Evolutionary conservation across 2,113 vertebrate genomes (phyloP), one percentile per base, ranked within the genome.

Genomic region (Alexandromys fortis): DNA sequence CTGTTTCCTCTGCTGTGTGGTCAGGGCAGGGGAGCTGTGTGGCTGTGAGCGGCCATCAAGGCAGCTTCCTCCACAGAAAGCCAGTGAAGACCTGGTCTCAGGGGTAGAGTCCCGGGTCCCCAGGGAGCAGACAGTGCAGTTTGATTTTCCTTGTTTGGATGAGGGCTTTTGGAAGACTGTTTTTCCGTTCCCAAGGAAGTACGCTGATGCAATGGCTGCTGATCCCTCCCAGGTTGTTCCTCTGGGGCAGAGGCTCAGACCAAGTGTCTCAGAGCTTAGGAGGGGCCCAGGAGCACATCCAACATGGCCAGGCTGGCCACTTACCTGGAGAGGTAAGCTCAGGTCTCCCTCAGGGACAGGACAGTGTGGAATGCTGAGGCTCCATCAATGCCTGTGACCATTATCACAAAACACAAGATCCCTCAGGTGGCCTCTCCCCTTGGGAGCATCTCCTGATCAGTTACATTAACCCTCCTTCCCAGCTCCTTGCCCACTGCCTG

Each of bases 351-450:
- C 58, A 4, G 5, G 26, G 68, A 19, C 45, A 73, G 28, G 55
- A 38, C 4, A 30, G 3, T 0, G 3, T 45, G 22, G 9, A 16
- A 70, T 16, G 26, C 75, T 19, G 33, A 91, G 89, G 26, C 47
- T 78, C 47, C 3, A 3, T 78, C 47, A 5, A 3, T 16, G 75
- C 58, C 26, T 47, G 75, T n/a, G 58, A 33, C 76, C 35, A 13
- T 45, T 0, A 8, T 11, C 16, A 13, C 5, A 0, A 47, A 9
- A 24, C 1, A 8, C 49, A 0, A 1, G 17, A 89, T 17, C 70
- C 28, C 5, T 30, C 17, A 10, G 47, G 55, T 1, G 30, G 19
- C 1, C 7, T 19, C 21, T 16, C 47, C 14, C 89, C 63, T 55
- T 72, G 3, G 22, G 22, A 30, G 6, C 12, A 24, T 33, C 55